Evolutionary conservation across 1,140 invertebrate genomes (phyloP).

Genomic region (Pectinophora gossypiella): DNA sequence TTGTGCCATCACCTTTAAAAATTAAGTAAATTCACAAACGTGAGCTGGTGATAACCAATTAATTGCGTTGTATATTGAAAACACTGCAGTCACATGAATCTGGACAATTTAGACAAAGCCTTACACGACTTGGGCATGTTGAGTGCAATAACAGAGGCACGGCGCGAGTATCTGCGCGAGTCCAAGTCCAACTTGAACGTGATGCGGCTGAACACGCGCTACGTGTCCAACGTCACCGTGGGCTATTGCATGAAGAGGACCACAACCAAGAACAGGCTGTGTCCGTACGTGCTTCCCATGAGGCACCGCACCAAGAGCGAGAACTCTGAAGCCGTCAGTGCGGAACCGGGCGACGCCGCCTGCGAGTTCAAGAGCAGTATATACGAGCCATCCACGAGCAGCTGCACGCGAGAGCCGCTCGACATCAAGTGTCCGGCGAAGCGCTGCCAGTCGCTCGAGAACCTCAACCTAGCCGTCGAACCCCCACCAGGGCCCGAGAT

Average conservation of each 20-base stretch:
- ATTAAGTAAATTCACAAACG: slow-evolving; percentile 6
- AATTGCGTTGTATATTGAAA: slow-evolving; percentile 54
- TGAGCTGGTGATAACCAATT: slow-evolving; percentile 12
- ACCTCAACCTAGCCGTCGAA: slow-evolving; percentile 54
- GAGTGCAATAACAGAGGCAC: slow-evolving; percentile 74
- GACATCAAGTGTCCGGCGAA: slow-evolving; percentile 42
- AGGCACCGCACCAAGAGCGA: slow-evolving; percentile 77
- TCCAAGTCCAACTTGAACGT: slow-evolving; percentile 66
- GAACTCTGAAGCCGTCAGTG: slow-evolving; percentile 73
- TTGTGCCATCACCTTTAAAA: slow-evolving; percentile 9
- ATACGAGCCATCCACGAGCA: slow-evolving; percentile 59
- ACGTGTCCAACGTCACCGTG: slow-evolving; percentile 76
- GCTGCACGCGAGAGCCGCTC: slow-evolving; percentile 28
- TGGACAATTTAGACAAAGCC: slow-evolving; percentile 75
- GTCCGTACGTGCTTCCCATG: slow-evolving; percentile 68
- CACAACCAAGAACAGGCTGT: slow-evolving; percentile 66
- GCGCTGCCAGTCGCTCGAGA: slow-evolving; percentile 64
- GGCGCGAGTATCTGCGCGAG: slow-evolving; percentile 75
- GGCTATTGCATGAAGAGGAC: slow-evolving; percentile 74
- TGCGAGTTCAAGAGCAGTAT: slow-evolving; percentile 56
- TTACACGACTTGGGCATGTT: slow-evolving; percentile 77
- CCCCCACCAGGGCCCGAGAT: slow-evolving; percentile 35
- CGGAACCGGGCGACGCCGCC: slow-evolving; percentile 44
- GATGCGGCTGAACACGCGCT: slow-evolving; percentile 75
- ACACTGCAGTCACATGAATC: slow-evolving; percentile 54